These are phyloP conservation scores for Empidonax traillii DNA, from an alignment of 2,113 vertebrate species.

Conservation along the genomic window DNA sequence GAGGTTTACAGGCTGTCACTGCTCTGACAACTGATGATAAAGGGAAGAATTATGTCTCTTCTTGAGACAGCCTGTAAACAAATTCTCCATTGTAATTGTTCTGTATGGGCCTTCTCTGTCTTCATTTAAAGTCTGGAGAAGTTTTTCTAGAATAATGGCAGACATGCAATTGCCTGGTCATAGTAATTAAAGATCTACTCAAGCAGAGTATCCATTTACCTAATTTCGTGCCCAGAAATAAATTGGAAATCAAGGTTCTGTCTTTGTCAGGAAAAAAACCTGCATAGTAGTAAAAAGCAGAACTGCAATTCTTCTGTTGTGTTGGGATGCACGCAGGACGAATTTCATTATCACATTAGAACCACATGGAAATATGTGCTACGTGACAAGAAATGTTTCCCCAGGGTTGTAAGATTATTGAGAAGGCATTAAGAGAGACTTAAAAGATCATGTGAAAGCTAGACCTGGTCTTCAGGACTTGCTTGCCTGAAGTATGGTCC, in stretches of 20 bases:
- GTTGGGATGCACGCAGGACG: neutral
- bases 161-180: neutral
- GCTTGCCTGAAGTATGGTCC: neutral
- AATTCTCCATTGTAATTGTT: constrained; percentile 61
- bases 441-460: neutral
- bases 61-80: constrained; percentile 54
- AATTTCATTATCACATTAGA: neutral
- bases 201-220: neutral
- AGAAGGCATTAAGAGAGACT: neutral
- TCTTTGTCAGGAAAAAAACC: neutral
- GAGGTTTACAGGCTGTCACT: constrained; percentile 71
- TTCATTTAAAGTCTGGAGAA: constrained; percentile 53
- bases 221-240: neutral
- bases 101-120: constrained; percentile 53
- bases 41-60: constrained; percentile 57
- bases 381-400: neutral
- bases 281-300: neutral
- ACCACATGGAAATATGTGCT: neutral
- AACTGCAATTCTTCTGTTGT: neutral
- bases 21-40: constrained; percentile 71
- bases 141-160: neutral
- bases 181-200: neutral
- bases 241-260: neutral
- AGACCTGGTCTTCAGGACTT: neutral
- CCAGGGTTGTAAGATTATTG: neutral